Conservation (phyloP, 2,888 invertebrate species). For the Osedax frankpressi region DNA sequence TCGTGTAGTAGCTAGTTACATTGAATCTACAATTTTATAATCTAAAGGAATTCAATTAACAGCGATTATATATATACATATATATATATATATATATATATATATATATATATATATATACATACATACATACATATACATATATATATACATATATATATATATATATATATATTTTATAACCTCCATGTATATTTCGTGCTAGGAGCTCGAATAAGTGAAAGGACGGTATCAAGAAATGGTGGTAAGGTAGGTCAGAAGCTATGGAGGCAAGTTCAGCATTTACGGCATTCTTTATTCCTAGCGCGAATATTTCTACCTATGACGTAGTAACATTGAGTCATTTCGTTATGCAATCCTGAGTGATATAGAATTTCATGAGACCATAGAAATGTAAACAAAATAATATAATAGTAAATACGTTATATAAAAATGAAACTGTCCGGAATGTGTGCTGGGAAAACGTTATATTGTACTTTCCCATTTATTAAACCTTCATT, state of each 20-base stretch:
- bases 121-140: neutral
- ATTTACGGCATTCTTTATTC: slow-evolving; percentile 28
- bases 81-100: neutral
- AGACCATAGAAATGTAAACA: too few relatives aligned
- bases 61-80: neutral
- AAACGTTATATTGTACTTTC: too few relatives aligned
- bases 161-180: neutral
- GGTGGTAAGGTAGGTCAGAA: slow-evolving; percentile 28
- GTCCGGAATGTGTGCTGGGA: too few relatives aligned
- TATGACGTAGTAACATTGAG: too few relatives aligned
- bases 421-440: too few relatives aligned
- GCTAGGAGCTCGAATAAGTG: slow-evolving; percentile 28
- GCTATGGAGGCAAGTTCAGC: slow-evolving; percentile 30
- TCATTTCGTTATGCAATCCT: too few relatives aligned
- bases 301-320: slow-evolving; percentile 31
- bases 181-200: slow-evolving; percentile 30
- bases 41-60: neutral
- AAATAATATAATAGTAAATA: too few relatives aligned
- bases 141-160: neutral
- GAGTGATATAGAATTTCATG: too few relatives aligned
- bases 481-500: too few relatives aligned
- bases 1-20: neutral
- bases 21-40: neutral
- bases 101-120: neutral
- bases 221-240: slow-evolving; percentile 29